These are phyloP conservation scores for Siniperca obscura DNA, from an alignment of 2,797 vertebrate genomes.

Conservation along the genomic window DNA sequence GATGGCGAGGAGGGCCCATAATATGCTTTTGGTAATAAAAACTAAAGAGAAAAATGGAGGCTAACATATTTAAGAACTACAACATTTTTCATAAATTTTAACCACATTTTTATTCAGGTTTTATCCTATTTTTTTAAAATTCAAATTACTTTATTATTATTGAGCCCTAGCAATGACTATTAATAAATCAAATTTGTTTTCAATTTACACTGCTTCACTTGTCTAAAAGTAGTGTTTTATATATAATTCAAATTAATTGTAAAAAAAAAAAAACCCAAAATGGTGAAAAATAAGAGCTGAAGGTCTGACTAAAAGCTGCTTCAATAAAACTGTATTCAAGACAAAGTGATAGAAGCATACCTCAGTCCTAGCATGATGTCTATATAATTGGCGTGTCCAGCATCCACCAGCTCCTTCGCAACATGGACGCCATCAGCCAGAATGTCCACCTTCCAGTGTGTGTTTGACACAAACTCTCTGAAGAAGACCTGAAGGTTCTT, in stretches of 20 bases:
- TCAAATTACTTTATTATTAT: not conserved
- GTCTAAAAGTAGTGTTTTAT: not conserved
- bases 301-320: not conserved
- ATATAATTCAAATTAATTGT: not conserved
- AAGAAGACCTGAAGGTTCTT: constrained; percentile 84
- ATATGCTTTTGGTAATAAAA: not conserved
- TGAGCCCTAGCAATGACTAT: too few relatives aligned
- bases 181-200: not conserved
- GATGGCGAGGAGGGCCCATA: not conserved
- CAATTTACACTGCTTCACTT: not conserved
- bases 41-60: not conserved
- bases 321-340: not conserved
- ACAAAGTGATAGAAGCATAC: constrained; percentile 44
- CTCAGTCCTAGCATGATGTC: constrained; percentile 75
- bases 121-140: not conserved
- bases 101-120: not conserved
- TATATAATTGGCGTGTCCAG: constrained; percentile 76
- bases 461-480: constrained; percentile 77
- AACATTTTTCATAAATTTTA: not conserved
- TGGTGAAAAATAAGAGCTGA: not conserved
- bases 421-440: constrained; percentile 76
- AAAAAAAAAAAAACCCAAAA: not conserved
- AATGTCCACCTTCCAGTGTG: constrained; percentile 86
- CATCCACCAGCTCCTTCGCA: constrained; percentile 81
- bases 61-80: not conserved